Evolutionary conservation across 2,797 vertebrate species (phyloP), one percentile per base, ranked within the genome.

Genomic region (Remorina albescens): DNA sequence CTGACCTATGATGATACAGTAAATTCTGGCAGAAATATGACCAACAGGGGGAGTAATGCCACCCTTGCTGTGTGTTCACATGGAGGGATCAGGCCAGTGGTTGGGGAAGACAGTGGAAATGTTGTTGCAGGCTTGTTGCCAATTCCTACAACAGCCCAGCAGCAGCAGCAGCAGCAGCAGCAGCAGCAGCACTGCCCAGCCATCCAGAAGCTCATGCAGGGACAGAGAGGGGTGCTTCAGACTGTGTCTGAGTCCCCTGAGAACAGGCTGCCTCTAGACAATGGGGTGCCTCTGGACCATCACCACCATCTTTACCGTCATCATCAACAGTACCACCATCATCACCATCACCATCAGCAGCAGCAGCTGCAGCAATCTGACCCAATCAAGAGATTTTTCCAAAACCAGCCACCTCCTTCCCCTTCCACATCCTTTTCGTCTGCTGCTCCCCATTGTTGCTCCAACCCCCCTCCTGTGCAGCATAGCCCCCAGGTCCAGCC

Each of bases 191-290:
- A 96, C 71, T 99, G 98, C 58, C 95, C 96, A 0, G 97, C 97
- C 81, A 96, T 99, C 81, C 96, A 97, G 84, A 99, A 98, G 88
- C 95, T 99, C 6, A 96, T 98, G 71, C 90, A 95, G 15, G 94
- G 94, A 41, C 92, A 94, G 18, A 73, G 89, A 41, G 54, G 67
- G 7, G 93, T 94, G 16, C 95, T 97, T 0, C 96, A 94, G 1
- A 95, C 96, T 0, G 57, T 97, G 8, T 93, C 96, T 0, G 96
- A 98, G 89, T 92, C 96, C 23, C 96, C 96, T 0, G 96, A 97
- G 86, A 95, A 88, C 86, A 86, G 89, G 5, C 89, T 95, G 18
- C 95, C 93, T 68, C n/a, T n/a, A n/a, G 93, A 95, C 72, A 96
- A 95, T 0, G 94, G 95, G 57, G 81, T 89, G 0, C 36, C 0